Evolutionary conservation across 2,888 invertebrate species (phyloP), one percentile per base, ranked within the genome.

Genomic region (Osmoderma eremita): DNA sequence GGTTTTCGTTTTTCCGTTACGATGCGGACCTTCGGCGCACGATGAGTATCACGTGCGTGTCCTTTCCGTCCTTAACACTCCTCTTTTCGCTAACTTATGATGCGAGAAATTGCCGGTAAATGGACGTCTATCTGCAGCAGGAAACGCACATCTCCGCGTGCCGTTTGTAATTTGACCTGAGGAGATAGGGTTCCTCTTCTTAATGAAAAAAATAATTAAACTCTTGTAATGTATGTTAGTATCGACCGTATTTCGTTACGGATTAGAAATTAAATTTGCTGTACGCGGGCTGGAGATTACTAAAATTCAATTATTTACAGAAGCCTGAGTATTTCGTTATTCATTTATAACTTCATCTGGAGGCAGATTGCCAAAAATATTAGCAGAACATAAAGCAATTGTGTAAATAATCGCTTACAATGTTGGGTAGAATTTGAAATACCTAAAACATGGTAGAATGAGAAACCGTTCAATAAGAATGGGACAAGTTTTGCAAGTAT

Each of bases 51-150:
- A 61, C 58, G 58, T 61, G 58, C 48, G 58, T 61, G 58, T 61
- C 58, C 42, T 22, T 62, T 62, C 62, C 48, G 62, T 62, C 62
- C 51, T 51, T 53, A 53, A 17, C 63, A 41, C 51, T 63, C 42
- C 51, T 53, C 42, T 51, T 41, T 61, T 61, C 58, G 18, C 51
- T 63, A 53, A 63, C 63, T 63, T 63, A 63, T 63, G 63, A 53
- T 63, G 51, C 63, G 63, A 63, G 39, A 63, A 63, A 63, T 63
- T 63, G 42, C 39, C 51, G 18, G 51, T 45, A 63, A 63, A 63
- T 51, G 63, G 53, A 45, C 30, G 58, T 45, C 30, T 61, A 61
- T 61, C 48, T 45, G 30, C 13, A 36, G 18, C 45, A 61, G 45
- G 24, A 13, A 61, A n/a, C 30, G 45, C 45, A 18, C 58, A 61